phyloP scores from a whole-genome alignment of 2,888 invertebrate genomes.

The Nephrotoma appendiculata region DNA sequence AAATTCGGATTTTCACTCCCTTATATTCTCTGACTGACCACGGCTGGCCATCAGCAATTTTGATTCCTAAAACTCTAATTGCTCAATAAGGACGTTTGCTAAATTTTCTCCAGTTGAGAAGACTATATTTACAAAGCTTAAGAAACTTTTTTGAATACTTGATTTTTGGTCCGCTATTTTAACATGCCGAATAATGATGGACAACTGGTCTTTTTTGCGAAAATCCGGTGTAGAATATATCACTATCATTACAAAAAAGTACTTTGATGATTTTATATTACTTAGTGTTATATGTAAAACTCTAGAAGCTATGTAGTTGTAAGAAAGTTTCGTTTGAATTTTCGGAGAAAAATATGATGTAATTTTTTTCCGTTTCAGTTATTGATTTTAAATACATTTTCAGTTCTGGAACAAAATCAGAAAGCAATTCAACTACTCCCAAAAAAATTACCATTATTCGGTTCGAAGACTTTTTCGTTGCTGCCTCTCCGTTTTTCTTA shows the following conservation, averaged over 20 bases:
- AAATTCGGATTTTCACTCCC: conserved; percentile 4
- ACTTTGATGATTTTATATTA: not conserved
- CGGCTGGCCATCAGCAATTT: not conserved
- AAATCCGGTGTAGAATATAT: no score
- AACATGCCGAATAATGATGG: conserved; percentile 4
- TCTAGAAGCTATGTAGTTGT: conserved; percentile 4
- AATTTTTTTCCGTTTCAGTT: conserved; percentile 4
- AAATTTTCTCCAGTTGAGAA: not conserved
- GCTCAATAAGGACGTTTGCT: not conserved
- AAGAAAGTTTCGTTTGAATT: conserved; percentile 4
- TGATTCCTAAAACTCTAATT: conserved; percentile 4
- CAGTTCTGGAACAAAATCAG: not conserved
- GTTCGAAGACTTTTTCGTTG: not conserved
- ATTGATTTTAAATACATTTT: not conserved
- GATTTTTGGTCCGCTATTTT: not conserved
- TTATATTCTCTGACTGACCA: not conserved
- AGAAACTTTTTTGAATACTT: not conserved
- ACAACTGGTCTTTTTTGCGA: conserved; percentile 1
- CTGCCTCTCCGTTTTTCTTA: no score
- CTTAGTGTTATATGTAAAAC: conserved; percentile 1
- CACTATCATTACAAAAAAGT: not conserved
- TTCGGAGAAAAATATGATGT: conserved; percentile 2
- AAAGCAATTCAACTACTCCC: conserved; percentile 5
- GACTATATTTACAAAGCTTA: not conserved
- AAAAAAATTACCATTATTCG: not conserved